Percentiles rank a stretch among this genome's conserved stretches.
These are phyloP conservation scores for Rousettus madagascariensis DNA, from an alignment of 2,797 vertebrate genomes.

Conservation along the genomic window DNA sequence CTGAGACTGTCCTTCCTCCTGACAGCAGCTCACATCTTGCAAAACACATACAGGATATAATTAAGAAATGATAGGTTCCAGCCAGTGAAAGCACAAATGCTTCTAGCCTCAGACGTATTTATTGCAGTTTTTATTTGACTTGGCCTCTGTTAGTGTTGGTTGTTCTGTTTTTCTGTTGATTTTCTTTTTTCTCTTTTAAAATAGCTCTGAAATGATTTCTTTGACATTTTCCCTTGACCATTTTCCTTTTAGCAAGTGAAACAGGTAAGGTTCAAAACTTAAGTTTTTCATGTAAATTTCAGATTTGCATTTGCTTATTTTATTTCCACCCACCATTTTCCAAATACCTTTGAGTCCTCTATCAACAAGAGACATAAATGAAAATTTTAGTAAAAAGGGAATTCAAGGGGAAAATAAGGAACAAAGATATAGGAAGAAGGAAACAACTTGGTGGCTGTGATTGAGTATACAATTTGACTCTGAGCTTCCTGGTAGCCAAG, in stretches of 20 bases:
- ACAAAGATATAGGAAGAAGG: constrained; percentile 54
- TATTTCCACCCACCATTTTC: background rate
- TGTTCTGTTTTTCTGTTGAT: constrained; percentile 48
- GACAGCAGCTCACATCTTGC: constrained; percentile 55
- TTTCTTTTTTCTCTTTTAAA: constrained; percentile 26
- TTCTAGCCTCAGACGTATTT: constrained; percentile 63
- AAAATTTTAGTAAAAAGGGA: constrained; percentile 20
- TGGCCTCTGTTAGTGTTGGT: background rate
- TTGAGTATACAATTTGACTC: constrained; percentile 36
- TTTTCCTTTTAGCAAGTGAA: constrained; percentile 41
- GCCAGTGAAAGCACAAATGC: constrained; percentile 48
- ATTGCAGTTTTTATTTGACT: constrained; percentile 51
- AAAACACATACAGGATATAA: constrained; percentile 70
- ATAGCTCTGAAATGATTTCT: constrained; percentile 22
- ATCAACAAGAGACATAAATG: constrained; percentile 6
- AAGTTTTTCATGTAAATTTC: background rate
- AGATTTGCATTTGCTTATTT: constrained; percentile 25
- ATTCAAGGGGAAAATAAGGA: constrained; percentile 63
- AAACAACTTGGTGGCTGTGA: background rate
- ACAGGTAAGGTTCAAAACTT: background rate
- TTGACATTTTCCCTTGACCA: background rate
- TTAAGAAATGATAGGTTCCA: constrained; percentile 77
- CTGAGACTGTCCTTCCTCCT: constrained; percentile 57
- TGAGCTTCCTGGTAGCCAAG: constrained; percentile 67
- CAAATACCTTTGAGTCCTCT: background rate